Conservation (phyloP, 2,113 vertebrate genomes). For the Orthonyx spaldingii region DNA sequence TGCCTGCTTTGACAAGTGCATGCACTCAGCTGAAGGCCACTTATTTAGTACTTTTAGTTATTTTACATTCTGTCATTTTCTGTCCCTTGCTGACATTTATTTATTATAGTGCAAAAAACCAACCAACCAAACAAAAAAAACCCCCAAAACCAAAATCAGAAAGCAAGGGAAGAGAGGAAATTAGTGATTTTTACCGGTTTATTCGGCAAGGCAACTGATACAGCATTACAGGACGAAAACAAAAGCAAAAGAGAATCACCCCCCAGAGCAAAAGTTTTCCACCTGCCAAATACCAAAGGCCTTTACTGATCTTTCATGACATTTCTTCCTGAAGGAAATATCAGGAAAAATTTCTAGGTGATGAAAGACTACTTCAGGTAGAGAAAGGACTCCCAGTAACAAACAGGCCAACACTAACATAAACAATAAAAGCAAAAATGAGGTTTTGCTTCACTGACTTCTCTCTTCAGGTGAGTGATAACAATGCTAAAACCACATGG, state of each 20-base stretch:
- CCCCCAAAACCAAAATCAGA: not conserved
- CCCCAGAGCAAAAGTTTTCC: not conserved
- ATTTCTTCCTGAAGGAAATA: not conserved
- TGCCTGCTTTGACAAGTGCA: not conserved
- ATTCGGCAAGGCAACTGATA: not conserved
- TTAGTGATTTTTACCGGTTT: not conserved
- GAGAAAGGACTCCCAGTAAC: not conserved
- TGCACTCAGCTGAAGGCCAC: not conserved
- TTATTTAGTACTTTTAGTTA: not conserved
- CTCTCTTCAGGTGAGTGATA: not conserved
- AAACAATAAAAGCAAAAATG: not conserved
- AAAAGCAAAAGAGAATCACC: not conserved
- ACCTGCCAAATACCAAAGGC: not conserved
- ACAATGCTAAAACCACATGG: not conserved
- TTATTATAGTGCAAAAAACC: not conserved
- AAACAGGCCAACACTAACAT: not conserved
- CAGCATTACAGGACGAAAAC: not conserved
- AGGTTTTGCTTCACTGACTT: not conserved
- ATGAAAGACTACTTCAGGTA: not conserved
- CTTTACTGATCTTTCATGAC: not conserved
- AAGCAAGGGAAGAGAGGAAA: not conserved
- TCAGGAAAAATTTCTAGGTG: not conserved
- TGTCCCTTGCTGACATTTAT: not conserved
- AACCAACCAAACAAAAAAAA: too few relatives aligned
- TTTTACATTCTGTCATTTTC: not conserved